Conservation (phyloP, 2,113 vertebrate genomes). For the Brachypodius melanocephalos region DNA sequence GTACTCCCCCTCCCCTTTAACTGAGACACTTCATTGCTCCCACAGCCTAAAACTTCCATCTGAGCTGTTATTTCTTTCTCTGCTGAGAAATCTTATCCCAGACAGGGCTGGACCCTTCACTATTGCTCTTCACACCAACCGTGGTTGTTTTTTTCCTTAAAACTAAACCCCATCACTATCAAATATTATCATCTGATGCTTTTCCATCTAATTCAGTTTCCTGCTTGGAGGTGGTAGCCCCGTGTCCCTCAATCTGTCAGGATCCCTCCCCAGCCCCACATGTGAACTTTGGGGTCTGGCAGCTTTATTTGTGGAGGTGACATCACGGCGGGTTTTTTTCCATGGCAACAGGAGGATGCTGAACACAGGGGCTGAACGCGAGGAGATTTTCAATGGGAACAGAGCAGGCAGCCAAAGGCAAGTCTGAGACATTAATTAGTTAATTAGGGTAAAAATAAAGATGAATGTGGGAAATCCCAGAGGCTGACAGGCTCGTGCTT, state of each 20-base stretch:
- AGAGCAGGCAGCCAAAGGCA: not conserved
- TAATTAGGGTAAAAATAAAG: not conserved
- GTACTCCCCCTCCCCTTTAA: not conserved
- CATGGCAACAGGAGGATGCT: slow-evolving; percentile 59
- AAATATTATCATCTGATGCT: not conserved
- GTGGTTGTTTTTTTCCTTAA: not conserved
- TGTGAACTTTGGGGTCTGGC: not conserved
- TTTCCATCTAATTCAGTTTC: not conserved
- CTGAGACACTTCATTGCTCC: not conserved
- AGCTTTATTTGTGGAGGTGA: slow-evolving; percentile 48
- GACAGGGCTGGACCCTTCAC: not conserved
- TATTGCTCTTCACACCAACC: not conserved
- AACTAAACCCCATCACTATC: accelerated
- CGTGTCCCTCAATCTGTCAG: accelerated
- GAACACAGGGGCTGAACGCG: not conserved
- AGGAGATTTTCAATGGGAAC: not conserved
- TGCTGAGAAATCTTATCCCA: not conserved
- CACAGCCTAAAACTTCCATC: not conserved
- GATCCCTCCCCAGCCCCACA: not conserved
- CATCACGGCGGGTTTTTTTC: slow-evolving; percentile 10
- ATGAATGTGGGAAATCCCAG: not conserved
- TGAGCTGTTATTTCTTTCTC: not conserved
- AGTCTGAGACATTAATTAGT: not conserved
- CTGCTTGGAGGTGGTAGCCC: not conserved
- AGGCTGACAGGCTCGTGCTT: not conserved